Evolutionary conservation across 2,888 invertebrate genomes (phyloP), one percentile per base, ranked within the genome.

Genomic region (Andrena fulva): DNA sequence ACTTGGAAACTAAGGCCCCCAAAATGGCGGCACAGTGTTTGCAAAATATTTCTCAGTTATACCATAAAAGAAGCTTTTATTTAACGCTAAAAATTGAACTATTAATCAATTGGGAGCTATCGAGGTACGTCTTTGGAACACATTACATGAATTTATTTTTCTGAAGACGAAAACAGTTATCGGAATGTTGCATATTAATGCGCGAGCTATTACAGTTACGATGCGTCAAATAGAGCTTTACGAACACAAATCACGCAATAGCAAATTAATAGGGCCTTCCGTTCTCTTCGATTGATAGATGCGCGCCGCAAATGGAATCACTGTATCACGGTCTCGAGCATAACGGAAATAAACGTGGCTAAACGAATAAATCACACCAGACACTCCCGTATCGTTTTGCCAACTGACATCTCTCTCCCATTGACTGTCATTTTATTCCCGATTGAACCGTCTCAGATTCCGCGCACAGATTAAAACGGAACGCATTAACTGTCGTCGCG

Each of bases 301-400:
- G 60, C 16, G 62, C 69, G 20, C 48, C 48, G 54, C 68, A n/a
- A 10, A 20, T 27, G 16, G 8, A 29, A 60, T 64, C 33, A 31
- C 77, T 24, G 29, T 20, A 10, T n/a, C 8, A 48, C 70, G 60
- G n/a, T 31, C 20, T 20, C 60, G 10, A 24, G n/a, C n/a, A 8
- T 20, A 31, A 27, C 48, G 67, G 67, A 80, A 80, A 67, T 63
- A 72, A 72, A 63, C 59, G 33, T 29, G 24, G 2, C 33, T 20
- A 33, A 62, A 62, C 72, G 80, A 62, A 79, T 80, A 80, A 72
- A 80, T 80, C 71, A 80, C 71, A 54, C 42, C 16, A 35, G 72
- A 80, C 72, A 50, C 62, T 48, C 62, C 48, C 72, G 12, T 67
- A 33, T 48, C 71, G 62, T 35, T 72, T 59, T 29, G n/a, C 54